phyloP scores from a whole-genome alignment of 2,113 vertebrate genomes.

The Podilymbus podiceps region DNA sequence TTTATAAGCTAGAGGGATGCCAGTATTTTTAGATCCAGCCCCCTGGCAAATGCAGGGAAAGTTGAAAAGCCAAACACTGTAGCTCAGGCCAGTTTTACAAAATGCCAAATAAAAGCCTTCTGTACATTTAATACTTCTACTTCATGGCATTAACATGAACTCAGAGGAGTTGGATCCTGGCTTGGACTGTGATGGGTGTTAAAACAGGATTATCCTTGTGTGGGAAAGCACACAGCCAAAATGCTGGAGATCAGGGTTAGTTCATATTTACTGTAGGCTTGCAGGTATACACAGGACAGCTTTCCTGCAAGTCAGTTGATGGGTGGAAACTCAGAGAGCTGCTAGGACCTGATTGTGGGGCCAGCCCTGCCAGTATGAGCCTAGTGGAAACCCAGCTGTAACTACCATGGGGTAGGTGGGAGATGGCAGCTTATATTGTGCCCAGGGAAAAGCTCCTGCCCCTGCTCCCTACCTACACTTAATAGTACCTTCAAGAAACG shows the following conservation, averaged over 20 bases:
- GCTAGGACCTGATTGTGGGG: not conserved
- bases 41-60: not conserved
- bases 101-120: constrained; percentile 3
- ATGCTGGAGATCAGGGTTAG: not conserved
- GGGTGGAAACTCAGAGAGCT: not conserved
- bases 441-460: not conserved
- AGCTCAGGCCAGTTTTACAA: not conserved
- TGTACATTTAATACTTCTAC: not conserved
- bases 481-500: not conserved
- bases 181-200: not conserved
- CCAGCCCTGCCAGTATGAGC: not conserved
- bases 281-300: not conserved
- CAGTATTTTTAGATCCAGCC: not conserved
- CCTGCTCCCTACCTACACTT: not conserved
- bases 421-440: not conserved
- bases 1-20: not conserved
- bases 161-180: not conserved
- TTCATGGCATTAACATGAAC: not conserved
- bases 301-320: not conserved
- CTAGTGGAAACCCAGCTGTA: not conserved
- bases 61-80: not conserved
- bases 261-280: not conserved
- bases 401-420: not conserved
- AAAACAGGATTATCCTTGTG: not conserved
- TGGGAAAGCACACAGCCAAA: not conserved